Percentiles rank a stretch among this genome's conserved stretches.
These are phyloP conservation scores for Byasa hedistus DNA, from an alignment of 2,888 invertebrate species.

Conservation along the genomic window DNA sequence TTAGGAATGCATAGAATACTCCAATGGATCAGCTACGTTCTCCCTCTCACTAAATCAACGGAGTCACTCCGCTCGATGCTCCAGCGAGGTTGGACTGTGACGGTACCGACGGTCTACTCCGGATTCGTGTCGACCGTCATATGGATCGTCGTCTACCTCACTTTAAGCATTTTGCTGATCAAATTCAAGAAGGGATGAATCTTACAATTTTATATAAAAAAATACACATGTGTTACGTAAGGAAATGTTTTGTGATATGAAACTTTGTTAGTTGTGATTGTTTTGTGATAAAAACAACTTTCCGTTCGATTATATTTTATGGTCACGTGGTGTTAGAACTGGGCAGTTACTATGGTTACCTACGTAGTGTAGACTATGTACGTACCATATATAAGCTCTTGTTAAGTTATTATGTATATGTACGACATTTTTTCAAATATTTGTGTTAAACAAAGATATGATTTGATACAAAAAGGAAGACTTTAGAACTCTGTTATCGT, in stretches of 20 bases:
- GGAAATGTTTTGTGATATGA: slow-evolving; percentile 2
- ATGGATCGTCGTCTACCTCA: slow-evolving; percentile 90
- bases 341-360: background rate
- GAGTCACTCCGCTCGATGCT: slow-evolving; percentile 92
- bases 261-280: background rate
- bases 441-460: too few relatives aligned
- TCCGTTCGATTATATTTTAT: background rate
- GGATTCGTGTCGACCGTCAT: slow-evolving; percentile 88
- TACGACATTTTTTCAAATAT: too few relatives aligned
- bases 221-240: slow-evolving; percentile 4
- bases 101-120: slow-evolving; percentile 85
- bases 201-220: background rate
- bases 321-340: background rate
- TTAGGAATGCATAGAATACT: slow-evolving; percentile 87
- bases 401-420: too few relatives aligned
- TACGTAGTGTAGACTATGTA: background rate
- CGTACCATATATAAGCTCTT: background rate
- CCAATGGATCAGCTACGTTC: slow-evolving; percentile 84
- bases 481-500: too few relatives aligned
- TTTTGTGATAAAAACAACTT: background rate
- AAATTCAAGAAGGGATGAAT: slow-evolving; percentile 90
- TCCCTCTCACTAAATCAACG: slow-evolving; percentile 93
- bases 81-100: slow-evolving; percentile 90
- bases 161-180: slow-evolving; percentile 85
- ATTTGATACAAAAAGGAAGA: too few relatives aligned